Evolutionary conservation across 2,888 invertebrate species (phyloP), one percentile per base, ranked within the genome.

Genomic region (Bombyx huttoni): DNA sequence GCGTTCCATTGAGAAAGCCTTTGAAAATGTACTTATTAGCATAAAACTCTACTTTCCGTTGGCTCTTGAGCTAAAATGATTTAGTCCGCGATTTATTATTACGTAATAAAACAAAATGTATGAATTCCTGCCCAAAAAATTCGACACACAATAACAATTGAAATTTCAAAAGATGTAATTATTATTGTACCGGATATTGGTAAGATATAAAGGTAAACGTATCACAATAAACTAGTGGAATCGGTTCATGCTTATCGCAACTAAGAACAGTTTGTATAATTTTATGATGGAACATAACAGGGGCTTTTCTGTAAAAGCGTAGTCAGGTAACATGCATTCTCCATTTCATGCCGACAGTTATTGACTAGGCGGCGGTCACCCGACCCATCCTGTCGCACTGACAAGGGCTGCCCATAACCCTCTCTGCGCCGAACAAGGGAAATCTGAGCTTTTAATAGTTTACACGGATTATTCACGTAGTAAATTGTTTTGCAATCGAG

Each of bases 341-440:
- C 72, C 73, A 76, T 77, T 76, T 63, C 57, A 55, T 58, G 51
- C 51, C 62, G 75, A 72, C 72, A 69, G 67, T 67, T 73, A 73
- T 73, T 70, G 71, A 75, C 68, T 63, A 61, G 52, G 56, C 54
- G 56, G 53, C 54, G 56, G 65, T 58, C 58, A 55, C 50, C 50
- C 46, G 56, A 56, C 24, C 52, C 45, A 14, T 12, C 49, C 47
- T 47, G 49, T 8, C 34, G 52, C 49, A 49, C 47, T 40, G 40
- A 12, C 24, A 13, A 48, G 33, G 46, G 48, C 24, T 33, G 48
- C 33, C 46, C 47, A 48, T 13, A 35, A 12, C 40, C 46, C 46
- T n/a, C 10, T 40, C 40, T 12, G 40, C 52, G 35, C 47, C 49
- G 49, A 50, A 52, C 33, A 48, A 24, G 50, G 48, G 24, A 51